Conservation (phyloP, 2,113 vertebrate genomes). For the Dipodomys merriami region DNA sequence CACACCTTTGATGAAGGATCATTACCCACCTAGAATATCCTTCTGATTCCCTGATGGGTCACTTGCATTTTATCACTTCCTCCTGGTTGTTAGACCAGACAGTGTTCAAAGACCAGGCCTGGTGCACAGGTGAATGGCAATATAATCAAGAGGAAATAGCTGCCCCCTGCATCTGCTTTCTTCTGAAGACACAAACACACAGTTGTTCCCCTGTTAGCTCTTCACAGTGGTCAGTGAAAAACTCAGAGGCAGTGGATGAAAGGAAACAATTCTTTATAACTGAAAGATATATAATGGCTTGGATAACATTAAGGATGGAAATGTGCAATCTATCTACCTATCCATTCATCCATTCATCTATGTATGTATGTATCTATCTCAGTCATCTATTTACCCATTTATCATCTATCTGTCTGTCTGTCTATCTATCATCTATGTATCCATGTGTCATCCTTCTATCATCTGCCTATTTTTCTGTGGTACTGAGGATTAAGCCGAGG, state of each 20-base stretch:
- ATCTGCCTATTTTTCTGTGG: background rate
- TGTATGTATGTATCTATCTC: too few relatives aligned
- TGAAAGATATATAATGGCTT: background rate
- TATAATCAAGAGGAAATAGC: constrained; percentile 54
- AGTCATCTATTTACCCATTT: too few relatives aligned
- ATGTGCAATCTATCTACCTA: background rate
- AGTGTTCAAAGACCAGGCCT: constrained; percentile 64
- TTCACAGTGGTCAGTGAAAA: background rate
- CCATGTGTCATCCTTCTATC: background rate
- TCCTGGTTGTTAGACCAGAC: constrained; percentile 29
- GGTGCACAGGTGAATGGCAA: constrained; percentile 25
- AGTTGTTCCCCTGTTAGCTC: too few relatives aligned
- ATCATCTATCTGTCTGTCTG: too few relatives aligned
- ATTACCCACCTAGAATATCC: constrained; percentile 53
- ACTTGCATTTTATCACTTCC: constrained; percentile 76
- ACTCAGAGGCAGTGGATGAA: background rate
- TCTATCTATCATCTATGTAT: too few relatives aligned
- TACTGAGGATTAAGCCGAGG: background rate
- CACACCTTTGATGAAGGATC: constrained; percentile 70
- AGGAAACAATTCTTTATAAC: background rate
- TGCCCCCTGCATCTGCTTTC: background rate
- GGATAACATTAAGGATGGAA: background rate
- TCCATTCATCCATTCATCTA: too few relatives aligned
- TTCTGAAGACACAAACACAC: background rate
- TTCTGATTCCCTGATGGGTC: constrained; percentile 44